A percentile compares a stretch with the other conserved stretches of the same genome.
Evolutionary conservation across 2,113 vertebrate genomes (phyloP).

Genomic region (Gopherus flavomarginatus): DNA sequence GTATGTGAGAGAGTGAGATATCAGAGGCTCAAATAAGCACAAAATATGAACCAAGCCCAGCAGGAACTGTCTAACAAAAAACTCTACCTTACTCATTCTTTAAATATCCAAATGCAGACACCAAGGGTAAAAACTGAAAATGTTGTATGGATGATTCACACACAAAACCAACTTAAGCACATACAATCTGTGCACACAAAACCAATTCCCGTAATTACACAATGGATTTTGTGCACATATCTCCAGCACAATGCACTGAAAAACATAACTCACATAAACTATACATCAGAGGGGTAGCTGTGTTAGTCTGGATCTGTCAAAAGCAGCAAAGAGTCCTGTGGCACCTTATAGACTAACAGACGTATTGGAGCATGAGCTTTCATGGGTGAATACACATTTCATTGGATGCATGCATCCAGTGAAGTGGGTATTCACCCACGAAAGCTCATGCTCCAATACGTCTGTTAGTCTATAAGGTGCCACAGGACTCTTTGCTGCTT

Average conservation of each 20-base stretch:
- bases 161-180: slow-evolving; percentile 9
- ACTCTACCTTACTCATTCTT: fast-evolving
- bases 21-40: neutral
- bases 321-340: too few species aligned
- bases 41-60: neutral
- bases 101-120: fast-evolving
- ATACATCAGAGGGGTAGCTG: too few species aligned
- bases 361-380: too few species aligned
- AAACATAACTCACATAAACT: neutral
- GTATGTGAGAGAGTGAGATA: slow-evolving; percentile 7
- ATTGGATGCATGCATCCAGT: too few species aligned
- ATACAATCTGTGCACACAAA: fast-evolving
- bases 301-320: too few species aligned
- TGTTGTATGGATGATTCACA: neutral
- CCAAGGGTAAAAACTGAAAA: neutral
- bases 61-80: neutral
- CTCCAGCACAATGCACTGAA: neutral
- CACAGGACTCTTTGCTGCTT: too few species aligned
- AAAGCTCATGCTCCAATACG: too few species aligned
- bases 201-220: neutral
- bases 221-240: neutral
- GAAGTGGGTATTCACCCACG: too few species aligned
- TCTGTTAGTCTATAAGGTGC: too few species aligned
- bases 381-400: too few species aligned
- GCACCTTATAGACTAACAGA: too few species aligned